phyloP scores from a whole-genome alignment of 2,113 vertebrate genomes.

The Carassius auratus region DNA sequence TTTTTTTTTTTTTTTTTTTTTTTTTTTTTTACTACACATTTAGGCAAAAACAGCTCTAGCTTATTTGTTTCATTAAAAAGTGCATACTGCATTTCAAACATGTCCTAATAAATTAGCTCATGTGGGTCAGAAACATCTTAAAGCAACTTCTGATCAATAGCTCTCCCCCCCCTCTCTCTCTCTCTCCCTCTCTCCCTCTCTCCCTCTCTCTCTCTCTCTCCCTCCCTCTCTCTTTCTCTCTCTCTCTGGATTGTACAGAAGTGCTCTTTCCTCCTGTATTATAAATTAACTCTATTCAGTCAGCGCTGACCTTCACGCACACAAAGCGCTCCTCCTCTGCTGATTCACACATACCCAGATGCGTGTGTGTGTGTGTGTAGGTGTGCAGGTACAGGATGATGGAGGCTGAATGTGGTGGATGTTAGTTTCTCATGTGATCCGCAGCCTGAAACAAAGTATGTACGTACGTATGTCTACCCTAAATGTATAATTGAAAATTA shows the following conservation, averaged over 20 bases:
- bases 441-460: background rate
- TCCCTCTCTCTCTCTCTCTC: no score
- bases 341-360: background rate
- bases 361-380: conserved; percentile 7
- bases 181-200: no score
- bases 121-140: background rate
- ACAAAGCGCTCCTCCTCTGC: background rate
- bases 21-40: background rate
- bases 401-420: background rate
- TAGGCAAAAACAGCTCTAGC: background rate
- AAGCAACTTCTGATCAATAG: background rate
- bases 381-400: background rate
- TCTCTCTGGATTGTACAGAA: background rate
- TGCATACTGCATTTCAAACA: background rate
- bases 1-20: no score
- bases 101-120: background rate
- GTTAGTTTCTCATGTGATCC: background rate
- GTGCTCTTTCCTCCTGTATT: background rate
- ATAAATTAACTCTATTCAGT: background rate
- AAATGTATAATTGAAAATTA: no score
- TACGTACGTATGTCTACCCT: no score
- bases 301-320: background rate
- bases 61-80: background rate
- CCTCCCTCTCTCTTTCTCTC: no score
- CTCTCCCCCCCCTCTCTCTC: no score